phyloP scores from a whole-genome alignment of 2,888 invertebrate genomes.

The Troides helena region DNA sequence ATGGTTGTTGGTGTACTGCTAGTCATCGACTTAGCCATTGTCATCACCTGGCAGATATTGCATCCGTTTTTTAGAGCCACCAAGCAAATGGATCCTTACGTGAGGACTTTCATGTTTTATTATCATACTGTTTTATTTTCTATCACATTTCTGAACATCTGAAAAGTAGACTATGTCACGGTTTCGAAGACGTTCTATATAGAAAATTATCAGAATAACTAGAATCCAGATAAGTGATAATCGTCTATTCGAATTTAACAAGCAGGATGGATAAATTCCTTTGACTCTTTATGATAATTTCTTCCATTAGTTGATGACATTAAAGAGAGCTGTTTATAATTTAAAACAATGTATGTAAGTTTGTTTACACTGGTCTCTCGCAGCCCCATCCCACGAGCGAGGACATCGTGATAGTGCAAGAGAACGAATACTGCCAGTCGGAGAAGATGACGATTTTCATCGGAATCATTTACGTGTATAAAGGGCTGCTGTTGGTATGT shows the following conservation, averaged over 20 bases:
- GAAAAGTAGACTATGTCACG: too few species aligned
- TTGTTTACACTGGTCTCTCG: conserved; percentile 33
- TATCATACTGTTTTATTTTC: too few species aligned
- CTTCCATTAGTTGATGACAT: too few species aligned
- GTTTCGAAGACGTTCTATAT: too few species aligned
- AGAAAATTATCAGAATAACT: too few species aligned
- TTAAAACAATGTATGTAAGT: background rate
- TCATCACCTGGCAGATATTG: conserved; percentile 98
- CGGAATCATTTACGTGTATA: conserved; percentile 98
- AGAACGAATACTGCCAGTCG: conserved; percentile 98
- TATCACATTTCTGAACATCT: too few species aligned
- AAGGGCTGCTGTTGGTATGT: conserved; percentile 95
- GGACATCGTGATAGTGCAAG: conserved; percentile 94
- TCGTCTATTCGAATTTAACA: too few species aligned
- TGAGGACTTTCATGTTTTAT: conserved; percentile 70
- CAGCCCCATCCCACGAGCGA: conserved; percentile 95
- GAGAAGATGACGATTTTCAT: conserved; percentile 97
- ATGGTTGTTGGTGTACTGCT: conserved; percentile 97
- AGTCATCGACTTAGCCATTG: conserved; percentile 94
- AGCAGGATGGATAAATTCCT: too few species aligned
- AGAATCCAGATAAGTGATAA: too few species aligned
- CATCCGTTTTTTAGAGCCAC: conserved; percentile 96
- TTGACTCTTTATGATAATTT: too few species aligned
- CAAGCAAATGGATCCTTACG: conserved; percentile 93
- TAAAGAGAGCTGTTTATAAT: background rate